A percentile compares a stretch with the other conserved stretches of the same genome.
Evolutionary conservation across 2,113 vertebrate species (phyloP).

Genomic region (Silurus glanis): DNA sequence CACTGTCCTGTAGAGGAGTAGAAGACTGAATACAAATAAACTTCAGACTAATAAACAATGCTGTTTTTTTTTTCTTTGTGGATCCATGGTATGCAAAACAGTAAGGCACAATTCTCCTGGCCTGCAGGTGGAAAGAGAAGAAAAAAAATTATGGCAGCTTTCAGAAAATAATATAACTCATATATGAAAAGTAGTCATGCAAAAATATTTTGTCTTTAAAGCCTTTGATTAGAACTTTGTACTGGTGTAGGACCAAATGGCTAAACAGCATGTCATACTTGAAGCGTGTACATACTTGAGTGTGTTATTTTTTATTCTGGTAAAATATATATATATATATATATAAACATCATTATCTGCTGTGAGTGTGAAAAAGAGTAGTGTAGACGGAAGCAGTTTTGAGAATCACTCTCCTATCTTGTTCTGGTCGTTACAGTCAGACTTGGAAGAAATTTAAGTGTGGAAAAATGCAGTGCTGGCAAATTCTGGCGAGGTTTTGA

Average conservation of each 20-base stretch:
- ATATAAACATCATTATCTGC: not conserved
- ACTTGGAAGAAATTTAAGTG: not conserved
- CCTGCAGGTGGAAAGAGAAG: conserved; percentile 50
- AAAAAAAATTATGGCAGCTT: not conserved
- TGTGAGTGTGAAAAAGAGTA: not conserved
- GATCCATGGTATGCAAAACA: conserved; percentile 65
- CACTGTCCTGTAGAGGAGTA: conserved; percentile 63
- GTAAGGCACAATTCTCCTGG: conserved; percentile 53
- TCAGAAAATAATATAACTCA: not conserved
- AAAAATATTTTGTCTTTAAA: not conserved
- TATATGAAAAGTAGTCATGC: conserved; percentile 24
- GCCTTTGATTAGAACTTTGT: not conserved
- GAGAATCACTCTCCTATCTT: not conserved
- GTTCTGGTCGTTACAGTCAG: not conserved
- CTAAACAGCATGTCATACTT: not conserved
- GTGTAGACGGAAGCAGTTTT: not conserved
- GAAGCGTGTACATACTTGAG: not conserved
- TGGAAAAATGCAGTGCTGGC: not conserved
- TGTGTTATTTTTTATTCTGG: not conserved
- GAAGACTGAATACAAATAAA: conserved; percentile 75
- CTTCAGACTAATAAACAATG: conserved; percentile 66
- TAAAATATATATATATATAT: not conserved
- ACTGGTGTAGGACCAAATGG: not conserved
- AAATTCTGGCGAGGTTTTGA: not conserved
- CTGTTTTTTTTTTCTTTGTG: conserved; percentile 55